A percentile compares a stretch with the other conserved stretches of the same genome.
Conservation (phyloP, 2,113 vertebrate species). For the Pituophis catenifer region DNA sequence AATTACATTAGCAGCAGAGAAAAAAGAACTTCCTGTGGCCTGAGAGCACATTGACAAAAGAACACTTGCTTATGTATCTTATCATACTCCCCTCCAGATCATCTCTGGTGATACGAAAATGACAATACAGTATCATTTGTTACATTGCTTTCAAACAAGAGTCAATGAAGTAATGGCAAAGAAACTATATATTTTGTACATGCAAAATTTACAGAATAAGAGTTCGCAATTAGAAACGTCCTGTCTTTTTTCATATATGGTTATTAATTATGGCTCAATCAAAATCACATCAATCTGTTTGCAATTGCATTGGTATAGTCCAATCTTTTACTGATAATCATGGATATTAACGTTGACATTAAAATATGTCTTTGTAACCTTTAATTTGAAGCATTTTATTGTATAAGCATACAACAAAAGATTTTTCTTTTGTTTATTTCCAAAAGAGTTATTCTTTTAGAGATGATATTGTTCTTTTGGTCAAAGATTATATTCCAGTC, state of each 20-base stretch:
- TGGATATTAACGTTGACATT: neutral
- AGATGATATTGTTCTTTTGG: neutral
- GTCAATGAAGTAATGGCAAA: neutral
- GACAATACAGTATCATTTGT: neutral
- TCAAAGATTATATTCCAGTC: neutral
- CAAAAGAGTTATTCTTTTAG: neutral
- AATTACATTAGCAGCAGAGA: neutral
- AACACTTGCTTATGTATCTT: neutral
- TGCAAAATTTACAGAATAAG: neutral
- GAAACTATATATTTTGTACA: neutral
- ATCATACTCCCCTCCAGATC: neutral
- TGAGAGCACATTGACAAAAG: neutral
- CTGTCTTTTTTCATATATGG: conserved; percentile 11
- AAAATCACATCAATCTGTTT: neutral
- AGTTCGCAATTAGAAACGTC: neutral
- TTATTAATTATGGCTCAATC: neutral
- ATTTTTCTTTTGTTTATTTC: neutral
- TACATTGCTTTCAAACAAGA: neutral
- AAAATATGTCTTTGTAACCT: neutral
- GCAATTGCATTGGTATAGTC: neutral
- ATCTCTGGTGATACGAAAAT: neutral
- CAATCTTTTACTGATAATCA: neutral
- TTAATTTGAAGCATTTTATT: neutral
- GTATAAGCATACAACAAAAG: neutral
- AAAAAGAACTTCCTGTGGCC: neutral